Evolutionary conservation across 2,888 invertebrate genomes (phyloP).

Genomic region (Hypomecis punctinalis): DNA sequence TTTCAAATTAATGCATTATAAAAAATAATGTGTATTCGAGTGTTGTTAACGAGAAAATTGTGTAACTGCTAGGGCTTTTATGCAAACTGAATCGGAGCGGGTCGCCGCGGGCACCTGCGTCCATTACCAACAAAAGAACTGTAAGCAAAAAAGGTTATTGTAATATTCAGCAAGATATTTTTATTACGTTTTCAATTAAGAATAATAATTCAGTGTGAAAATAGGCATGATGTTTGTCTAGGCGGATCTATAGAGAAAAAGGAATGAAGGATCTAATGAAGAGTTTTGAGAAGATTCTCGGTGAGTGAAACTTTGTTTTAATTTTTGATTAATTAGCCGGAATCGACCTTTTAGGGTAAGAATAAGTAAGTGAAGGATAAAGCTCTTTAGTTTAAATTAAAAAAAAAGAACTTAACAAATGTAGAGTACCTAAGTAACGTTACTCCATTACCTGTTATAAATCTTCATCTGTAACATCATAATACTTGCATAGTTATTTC

Average conservation of each 20-base stretch:
- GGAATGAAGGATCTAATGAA: slow-evolving; percentile 35
- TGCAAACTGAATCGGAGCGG: slow-evolving; percentile 39
- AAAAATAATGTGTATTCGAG: slow-evolving; percentile 44
- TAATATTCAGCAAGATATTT: slow-evolving; percentile 23
- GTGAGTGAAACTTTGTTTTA: slow-evolving; percentile 42
- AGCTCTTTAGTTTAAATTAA: too few species aligned
- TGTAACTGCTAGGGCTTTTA: slow-evolving; percentile 36
- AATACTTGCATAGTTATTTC: too few species aligned
- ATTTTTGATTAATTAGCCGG: slow-evolving; percentile 6
- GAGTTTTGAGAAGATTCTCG: slow-evolving; percentile 42
- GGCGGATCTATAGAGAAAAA: slow-evolving; percentile 8
- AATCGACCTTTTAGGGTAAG: not conserved
- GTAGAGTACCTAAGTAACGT: too few species aligned
- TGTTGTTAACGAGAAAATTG: slow-evolving; percentile 43
- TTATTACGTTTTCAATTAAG: slow-evolving; percentile 26
- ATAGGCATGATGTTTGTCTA: slow-evolving; percentile 17
- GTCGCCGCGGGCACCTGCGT: slow-evolving; percentile 46
- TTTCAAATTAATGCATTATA: slow-evolving; percentile 51
- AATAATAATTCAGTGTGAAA: slow-evolving; percentile 22
- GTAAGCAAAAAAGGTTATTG: slow-evolving; percentile 51
- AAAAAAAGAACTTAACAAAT: too few species aligned
- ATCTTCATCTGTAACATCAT: too few species aligned
- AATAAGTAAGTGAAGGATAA: too few species aligned
- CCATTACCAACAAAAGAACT: slow-evolving; percentile 58
- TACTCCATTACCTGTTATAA: too few species aligned